Conservation (phyloP, 2,797 vertebrate genomes). For the Neosalanx taihuensis region DNA sequence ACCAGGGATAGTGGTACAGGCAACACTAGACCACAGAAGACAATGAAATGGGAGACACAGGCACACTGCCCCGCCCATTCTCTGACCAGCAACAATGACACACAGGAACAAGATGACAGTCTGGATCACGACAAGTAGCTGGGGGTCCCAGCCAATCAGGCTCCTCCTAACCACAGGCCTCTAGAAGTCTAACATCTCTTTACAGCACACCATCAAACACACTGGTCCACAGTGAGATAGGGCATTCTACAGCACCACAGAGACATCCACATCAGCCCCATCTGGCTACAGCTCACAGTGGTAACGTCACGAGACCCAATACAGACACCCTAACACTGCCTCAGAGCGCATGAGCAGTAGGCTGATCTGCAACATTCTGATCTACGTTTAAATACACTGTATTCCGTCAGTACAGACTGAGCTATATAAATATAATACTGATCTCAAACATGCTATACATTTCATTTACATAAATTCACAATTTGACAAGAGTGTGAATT, state of each 20-base stretch:
- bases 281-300: conserved; percentile 68
- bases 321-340: conserved; percentile 59
- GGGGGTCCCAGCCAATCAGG: no score
- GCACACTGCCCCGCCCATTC: no score
- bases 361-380: conserved; percentile 54
- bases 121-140: conserved; percentile 45
- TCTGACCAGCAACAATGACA: no score
- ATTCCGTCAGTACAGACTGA: conserved; percentile 43
- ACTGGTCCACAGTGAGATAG: conserved; percentile 53
- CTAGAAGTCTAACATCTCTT: conserved; percentile 18
- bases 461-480: conserved; percentile 65
- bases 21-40: no score
- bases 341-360: conserved; percentile 9
- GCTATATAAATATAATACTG: conserved; percentile 60
- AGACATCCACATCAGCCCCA: conserved; percentile 63
- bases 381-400: conserved; percentile 53
- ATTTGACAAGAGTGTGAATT: conserved; percentile 63
- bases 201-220: conserved; percentile 56
- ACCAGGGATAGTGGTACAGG: not conserved
- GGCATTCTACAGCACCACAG: conserved; percentile 64
- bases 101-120: conserved; percentile 38
- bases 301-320: conserved; percentile 68
- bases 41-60: no score
- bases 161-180: no score
- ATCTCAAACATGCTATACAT: conserved; percentile 59